A percentile compares a stretch with the other conserved stretches of the same genome.
Evolutionary conservation across 2,888 invertebrate species (phyloP).

Genomic region (Papilio gigon): DNA sequence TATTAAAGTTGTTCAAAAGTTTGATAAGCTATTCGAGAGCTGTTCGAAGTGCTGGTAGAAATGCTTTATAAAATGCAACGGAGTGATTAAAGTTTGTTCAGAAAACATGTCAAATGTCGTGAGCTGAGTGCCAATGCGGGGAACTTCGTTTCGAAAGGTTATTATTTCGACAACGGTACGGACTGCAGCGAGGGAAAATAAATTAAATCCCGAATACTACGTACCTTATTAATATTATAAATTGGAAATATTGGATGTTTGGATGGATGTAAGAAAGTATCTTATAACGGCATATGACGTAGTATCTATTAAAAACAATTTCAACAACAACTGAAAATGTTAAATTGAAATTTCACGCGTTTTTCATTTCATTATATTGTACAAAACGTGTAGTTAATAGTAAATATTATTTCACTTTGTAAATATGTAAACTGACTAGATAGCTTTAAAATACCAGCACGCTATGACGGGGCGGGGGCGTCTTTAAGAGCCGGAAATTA

Average conservation of each 20-base stretch:
- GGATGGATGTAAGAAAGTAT: too few relatives aligned
- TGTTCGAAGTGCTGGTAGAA: conserved; percentile 12
- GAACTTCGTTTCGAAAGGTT: conserved; percentile 6
- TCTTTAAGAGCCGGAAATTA: conserved; percentile 46
- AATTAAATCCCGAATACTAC: background rate
- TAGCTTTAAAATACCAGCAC: conserved; percentile 42
- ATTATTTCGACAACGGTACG: conserved; percentile 6
- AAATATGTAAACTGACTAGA: conserved; percentile 24
- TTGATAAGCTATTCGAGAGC: conserved; percentile 20
- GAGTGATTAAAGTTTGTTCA: conserved; percentile 13
- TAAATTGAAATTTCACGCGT: too few relatives aligned
- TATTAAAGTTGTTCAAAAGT: conserved; percentile 16
- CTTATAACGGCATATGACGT: too few relatives aligned
- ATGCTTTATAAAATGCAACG: conserved; percentile 13
- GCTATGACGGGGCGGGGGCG: conserved; percentile 31
- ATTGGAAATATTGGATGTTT: too few relatives aligned
- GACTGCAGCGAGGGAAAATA: background rate
- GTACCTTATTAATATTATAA: too few relatives aligned
- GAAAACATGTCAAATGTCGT: conserved; percentile 17
- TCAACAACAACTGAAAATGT: too few relatives aligned
- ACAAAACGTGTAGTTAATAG: background rate
- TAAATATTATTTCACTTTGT: conserved; percentile 1
- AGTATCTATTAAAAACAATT: too few relatives aligned
- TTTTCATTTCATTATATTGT: too few relatives aligned
- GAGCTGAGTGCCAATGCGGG: background rate